Evolutionary conservation across 2,888 invertebrate species (phyloP).

Genomic region (Spilosoma lubricipeda): DNA sequence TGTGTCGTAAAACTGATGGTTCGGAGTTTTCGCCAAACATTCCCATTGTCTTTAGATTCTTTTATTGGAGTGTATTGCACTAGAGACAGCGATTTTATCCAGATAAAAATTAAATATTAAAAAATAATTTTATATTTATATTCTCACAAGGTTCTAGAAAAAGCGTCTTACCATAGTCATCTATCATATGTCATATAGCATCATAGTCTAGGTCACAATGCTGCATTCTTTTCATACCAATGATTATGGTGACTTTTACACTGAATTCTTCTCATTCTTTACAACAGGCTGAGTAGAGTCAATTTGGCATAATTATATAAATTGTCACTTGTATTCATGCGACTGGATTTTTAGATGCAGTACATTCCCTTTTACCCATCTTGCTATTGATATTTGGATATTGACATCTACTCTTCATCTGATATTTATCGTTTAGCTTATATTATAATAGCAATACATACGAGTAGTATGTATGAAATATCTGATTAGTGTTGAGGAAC

Average conservation of each 20-base stretch:
- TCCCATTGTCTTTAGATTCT: slow-evolving; percentile 43
- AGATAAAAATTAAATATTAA: neutral
- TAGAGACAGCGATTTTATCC: slow-evolving; percentile 3
- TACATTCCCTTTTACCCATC: neutral
- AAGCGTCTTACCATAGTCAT: too few species aligned
- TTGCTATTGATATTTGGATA: neutral
- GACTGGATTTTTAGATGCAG: neutral
- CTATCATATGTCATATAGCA: too few species aligned
- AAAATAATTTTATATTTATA: neutral
- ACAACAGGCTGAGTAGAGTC: too few species aligned
- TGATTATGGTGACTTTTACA: too few species aligned
- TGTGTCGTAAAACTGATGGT: slow-evolving; percentile 53
- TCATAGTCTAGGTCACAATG: too few species aligned
- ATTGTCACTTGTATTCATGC: too few species aligned
- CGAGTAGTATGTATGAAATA: neutral
- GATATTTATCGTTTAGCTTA: neutral
- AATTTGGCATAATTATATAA: too few species aligned
- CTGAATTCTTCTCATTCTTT: too few species aligned
- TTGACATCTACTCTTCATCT: too few species aligned
- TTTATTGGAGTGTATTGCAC: slow-evolving; percentile 4
- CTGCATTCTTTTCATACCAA: too few species aligned
- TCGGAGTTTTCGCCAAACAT: slow-evolving; percentile 47
- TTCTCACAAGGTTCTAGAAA: too few species aligned
- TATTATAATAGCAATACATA: neutral
- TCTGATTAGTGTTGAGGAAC: neutral